A percentile compares a stretch with the other conserved stretches of the same genome.
Evolutionary conservation across 2,797 vertebrate species (phyloP).

Genomic region (Crax fasciolata): DNA sequence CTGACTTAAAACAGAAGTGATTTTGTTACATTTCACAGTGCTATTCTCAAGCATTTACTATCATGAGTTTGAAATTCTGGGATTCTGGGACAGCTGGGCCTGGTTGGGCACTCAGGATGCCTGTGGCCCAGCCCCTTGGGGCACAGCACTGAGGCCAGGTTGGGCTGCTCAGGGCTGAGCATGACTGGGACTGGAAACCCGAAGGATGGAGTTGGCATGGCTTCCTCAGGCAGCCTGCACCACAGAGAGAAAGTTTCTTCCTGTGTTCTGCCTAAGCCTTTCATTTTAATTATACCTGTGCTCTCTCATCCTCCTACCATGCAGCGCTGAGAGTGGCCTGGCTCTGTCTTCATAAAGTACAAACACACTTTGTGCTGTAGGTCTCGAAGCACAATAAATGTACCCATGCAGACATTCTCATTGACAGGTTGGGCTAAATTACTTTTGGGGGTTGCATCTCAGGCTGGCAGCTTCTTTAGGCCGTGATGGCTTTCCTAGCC

Average conservation of each 20-base stretch:
- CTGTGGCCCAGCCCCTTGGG: background rate
- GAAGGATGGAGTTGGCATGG: accelerated
- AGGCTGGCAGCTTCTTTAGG: slow-evolving; percentile 35
- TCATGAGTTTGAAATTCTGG: background rate
- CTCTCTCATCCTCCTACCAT: background rate
- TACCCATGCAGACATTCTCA: slow-evolving; percentile 16
- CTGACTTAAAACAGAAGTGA: background rate
- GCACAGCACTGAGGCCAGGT: background rate
- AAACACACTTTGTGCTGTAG: accelerated
- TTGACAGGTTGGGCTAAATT: background rate
- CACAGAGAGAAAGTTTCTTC: background rate
- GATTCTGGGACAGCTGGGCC: accelerated
- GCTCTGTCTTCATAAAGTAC: background rate
- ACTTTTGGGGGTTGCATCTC: background rate
- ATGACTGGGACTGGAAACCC: accelerated
- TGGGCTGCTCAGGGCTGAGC: background rate
- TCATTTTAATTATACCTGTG: background rate
- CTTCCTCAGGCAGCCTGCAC: background rate
- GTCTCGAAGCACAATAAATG: slow-evolving; percentile 18
- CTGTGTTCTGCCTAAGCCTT: background rate
- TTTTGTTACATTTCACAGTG: background rate
- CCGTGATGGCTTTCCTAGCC: background rate
- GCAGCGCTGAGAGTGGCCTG: background rate
- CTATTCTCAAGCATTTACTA: background rate
- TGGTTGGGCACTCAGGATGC: accelerated